Base-by-base conservation (phyloP, 1,140 invertebrate species). In the Pogonus chalceus region DNA sequence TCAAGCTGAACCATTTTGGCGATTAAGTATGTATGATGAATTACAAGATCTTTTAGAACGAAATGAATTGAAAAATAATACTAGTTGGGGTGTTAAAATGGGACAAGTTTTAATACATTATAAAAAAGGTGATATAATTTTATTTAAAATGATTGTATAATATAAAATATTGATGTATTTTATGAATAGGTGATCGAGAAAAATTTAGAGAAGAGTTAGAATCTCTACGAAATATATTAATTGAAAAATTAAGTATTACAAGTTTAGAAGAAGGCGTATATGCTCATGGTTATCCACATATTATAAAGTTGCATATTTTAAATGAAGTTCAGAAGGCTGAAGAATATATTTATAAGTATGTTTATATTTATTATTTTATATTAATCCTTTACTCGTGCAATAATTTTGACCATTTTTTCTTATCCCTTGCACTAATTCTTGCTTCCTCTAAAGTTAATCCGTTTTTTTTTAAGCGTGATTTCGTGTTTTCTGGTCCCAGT, bases 1-100 rank as follows among this genome's bases (percentile, higher is more conserved):
- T 49, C 78, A 84, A 55, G 81, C 88, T 1, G 94, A 98, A 69
- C 82, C 91, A 0, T 77, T 92, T 20, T 96, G 91, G 91, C 83
- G 88, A 60, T 72, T 96, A 3, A 84, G 86, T 2, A 79, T 84
- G 56, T 96, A 90, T 71, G 83, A 87, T 23, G 79, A 85, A 55
- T 65, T 93, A 1, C 81, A 88, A n/a, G 71, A 79, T 23, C 60
- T 83, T 7, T 65, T 79, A 4, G 68, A 73, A 49, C 74, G 72
- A 58, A 75, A 73, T 16, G 68, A 76, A 60, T 67, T 78, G 48
- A 52, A 59, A 26, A 67, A 69, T 24, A 70, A 69, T 58, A 69
- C 63, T 20, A 70, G 65, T 61, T 79, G 85, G 85, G 68, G 83
- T 60, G 72, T 84, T 55, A 73, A 82, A 59, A 65, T 83, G 54